Conservation (phyloP, 2,888 invertebrate species). For the Morinoia aosen region DNA sequence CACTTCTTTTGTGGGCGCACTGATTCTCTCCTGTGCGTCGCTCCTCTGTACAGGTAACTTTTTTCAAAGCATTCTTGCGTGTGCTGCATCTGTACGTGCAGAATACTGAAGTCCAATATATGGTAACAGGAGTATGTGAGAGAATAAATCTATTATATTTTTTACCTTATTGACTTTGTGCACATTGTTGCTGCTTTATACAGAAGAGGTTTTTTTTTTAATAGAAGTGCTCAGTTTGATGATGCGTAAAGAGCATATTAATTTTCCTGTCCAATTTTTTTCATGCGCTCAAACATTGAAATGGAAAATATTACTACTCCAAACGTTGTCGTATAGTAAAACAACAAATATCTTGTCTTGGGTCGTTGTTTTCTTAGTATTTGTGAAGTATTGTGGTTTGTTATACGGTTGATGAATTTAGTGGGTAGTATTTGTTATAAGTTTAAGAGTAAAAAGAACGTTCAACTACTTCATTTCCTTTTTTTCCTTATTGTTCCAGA, state of each 20-base stretch:
- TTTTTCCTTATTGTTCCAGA: slow-evolving; percentile 68
- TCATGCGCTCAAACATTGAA: background rate
- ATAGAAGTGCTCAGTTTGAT: background rate
- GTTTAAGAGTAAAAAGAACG: background rate
- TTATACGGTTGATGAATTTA: background rate
- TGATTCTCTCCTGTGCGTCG: background rate
- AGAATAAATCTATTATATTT: background rate
- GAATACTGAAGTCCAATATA: background rate
- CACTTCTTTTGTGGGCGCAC: slow-evolving; percentile 5
- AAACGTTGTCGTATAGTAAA: background rate
- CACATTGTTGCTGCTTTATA: background rate
- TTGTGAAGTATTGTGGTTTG: background rate
- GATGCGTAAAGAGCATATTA: background rate
- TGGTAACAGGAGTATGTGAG: background rate
- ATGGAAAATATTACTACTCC: background rate
- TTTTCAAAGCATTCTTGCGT: background rate
- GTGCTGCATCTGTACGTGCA: background rate
- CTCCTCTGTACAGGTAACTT: background rate
- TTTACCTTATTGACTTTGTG: background rate
- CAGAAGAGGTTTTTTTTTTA: background rate
- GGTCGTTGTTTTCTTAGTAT: background rate
- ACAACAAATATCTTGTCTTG: background rate
- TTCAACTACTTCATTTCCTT: background rate
- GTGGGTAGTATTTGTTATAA: background rate
- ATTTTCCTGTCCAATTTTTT: background rate